phyloP scores from a whole-genome alignment of 2,113 vertebrate species.

The Actenoides lindsayi region DNA sequence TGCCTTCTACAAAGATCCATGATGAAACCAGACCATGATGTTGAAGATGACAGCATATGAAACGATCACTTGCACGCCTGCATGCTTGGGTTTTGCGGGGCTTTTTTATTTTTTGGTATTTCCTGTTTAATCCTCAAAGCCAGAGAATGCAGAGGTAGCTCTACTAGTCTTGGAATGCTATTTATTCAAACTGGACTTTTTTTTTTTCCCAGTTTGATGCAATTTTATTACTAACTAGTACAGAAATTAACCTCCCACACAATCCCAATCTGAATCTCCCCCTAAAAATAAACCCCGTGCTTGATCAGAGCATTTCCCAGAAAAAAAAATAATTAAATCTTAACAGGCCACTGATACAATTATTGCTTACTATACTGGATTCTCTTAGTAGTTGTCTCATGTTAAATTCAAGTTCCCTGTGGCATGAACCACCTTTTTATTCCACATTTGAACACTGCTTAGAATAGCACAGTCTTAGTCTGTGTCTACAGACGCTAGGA shows the following conservation, averaged over 20 bases:
- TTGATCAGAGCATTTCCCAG: neutral
- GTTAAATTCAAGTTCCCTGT: slow-evolving; percentile 15
- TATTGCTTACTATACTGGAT: neutral
- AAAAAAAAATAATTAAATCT: neutral
- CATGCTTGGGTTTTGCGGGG: neutral
- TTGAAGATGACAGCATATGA: neutral
- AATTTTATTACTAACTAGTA: slow-evolving; percentile 13
- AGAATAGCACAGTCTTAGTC: neutral
- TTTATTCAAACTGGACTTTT: neutral
- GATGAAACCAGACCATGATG: accelerated
- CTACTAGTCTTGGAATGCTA: neutral
- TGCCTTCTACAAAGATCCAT: neutral
- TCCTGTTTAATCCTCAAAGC: slow-evolving; percentile 56
- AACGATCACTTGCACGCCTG: neutral
- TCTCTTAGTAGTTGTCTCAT: neutral
- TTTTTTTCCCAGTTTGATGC: neutral
- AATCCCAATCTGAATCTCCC: neutral
- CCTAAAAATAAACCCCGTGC: neutral
- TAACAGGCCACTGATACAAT: neutral
- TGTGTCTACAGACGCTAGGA: neutral
- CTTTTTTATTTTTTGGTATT: slow-evolving; percentile 50
- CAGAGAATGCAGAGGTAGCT: slow-evolving; percentile 53
- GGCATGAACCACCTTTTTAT: neutral
- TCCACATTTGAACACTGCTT: neutral
- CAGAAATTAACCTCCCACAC: neutral